Percentiles rank a stretch among this genome's conserved stretches.
Conservation (phyloP, 2,888 invertebrate species). For the Caenorhabditis doughertyi region DNA sequence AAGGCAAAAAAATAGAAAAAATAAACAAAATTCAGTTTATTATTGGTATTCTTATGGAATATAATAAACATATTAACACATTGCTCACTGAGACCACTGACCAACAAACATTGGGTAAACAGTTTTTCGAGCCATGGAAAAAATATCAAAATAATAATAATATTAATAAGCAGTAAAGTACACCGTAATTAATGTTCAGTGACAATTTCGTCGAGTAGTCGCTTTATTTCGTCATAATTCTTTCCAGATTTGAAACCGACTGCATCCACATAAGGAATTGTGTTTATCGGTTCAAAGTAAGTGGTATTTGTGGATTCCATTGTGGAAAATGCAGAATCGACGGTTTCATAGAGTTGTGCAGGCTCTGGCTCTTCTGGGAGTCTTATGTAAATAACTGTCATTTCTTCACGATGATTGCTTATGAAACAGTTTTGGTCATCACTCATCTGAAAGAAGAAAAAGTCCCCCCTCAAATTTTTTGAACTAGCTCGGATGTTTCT, state of each 20-base stretch:
- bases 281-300: too few relatives aligned
- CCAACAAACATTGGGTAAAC: too few relatives aligned
- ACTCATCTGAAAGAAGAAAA: slow-evolving; percentile 44
- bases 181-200: background rate
- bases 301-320: slow-evolving; percentile 41
- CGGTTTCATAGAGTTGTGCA: slow-evolving; percentile 31
- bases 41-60: too few relatives aligned
- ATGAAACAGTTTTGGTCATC: slow-evolving; percentile 36
- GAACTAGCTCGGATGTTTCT: too few relatives aligned
- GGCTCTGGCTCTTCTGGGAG: slow-evolving; percentile 3
- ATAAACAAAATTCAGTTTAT: too few relatives aligned
- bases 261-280: slow-evolving; percentile 33
- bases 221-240: slow-evolving; percentile 29
- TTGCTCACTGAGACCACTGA: too few relatives aligned
- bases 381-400: slow-evolving; percentile 65
- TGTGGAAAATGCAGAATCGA: slow-evolving; percentile 46
- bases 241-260: slow-evolving; percentile 15
- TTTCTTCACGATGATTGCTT: slow-evolving; percentile 67
- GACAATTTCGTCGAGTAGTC: too few relatives aligned
- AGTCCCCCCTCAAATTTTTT: background rate
- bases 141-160: too few relatives aligned
- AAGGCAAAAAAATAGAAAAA: too few relatives aligned
- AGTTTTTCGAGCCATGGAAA: too few relatives aligned
- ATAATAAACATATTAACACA: too few relatives aligned
- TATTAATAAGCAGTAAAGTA: background rate